phyloP scores from a whole-genome alignment of 2,797 vertebrate genomes.

The Cynopterus sphinx region DNA sequence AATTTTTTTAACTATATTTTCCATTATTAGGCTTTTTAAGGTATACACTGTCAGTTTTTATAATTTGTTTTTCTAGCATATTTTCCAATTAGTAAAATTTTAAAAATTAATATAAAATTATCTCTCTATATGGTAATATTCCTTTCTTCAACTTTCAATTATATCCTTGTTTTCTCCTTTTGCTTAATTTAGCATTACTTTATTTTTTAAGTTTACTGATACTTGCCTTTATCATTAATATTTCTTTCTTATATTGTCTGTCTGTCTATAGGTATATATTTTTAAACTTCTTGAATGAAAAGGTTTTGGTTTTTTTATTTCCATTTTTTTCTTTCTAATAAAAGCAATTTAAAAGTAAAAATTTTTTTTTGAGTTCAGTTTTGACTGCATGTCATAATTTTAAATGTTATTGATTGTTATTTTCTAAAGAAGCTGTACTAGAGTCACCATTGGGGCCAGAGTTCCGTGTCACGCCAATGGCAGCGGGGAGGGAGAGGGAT shows the following conservation, averaged over 20 bases:
- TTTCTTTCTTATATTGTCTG: not conserved
- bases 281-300: not conserved
- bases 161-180: not conserved
- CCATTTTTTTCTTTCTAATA: not conserved
- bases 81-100: not conserved
- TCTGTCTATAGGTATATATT: not conserved
- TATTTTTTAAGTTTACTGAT: not conserved
- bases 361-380: not conserved
- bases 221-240: not conserved
- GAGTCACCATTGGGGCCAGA: too few species aligned
- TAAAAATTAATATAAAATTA: not conserved
- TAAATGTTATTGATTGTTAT: not conserved
- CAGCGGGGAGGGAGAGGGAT: too few species aligned
- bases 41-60: not conserved
- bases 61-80: slow-evolving; percentile 26
- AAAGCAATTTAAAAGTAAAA: not conserved
- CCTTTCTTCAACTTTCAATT: not conserved
- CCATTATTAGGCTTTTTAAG: not conserved
- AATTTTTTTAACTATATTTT: not conserved
- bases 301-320: not conserved
- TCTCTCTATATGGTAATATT: not conserved
- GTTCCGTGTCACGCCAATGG: too few species aligned
- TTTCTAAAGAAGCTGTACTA: not conserved
- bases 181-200: not conserved
- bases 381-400: not conserved